A percentile compares a stretch with the other conserved stretches of the same genome.
Evolutionary conservation across 2,797 vertebrate genomes (phyloP).

Genomic region (Sebastolobus altivelis): DNA sequence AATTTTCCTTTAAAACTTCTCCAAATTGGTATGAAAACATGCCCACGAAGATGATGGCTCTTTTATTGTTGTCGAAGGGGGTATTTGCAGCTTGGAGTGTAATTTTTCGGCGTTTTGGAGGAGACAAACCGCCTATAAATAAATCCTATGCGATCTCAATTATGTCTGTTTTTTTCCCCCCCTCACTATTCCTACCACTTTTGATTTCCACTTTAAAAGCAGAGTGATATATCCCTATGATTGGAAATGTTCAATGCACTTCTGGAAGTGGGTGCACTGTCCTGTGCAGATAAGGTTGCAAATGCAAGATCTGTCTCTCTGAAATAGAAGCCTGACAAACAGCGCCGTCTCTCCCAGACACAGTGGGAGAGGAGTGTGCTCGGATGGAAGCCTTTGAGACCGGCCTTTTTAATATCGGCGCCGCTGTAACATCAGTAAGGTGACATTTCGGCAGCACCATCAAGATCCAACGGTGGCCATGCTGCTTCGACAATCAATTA

Average conservation of each 20-base stretch:
- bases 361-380: conserved; percentile 83
- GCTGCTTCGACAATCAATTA: conserved; percentile 88
- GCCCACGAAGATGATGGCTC: conserved; percentile 69
- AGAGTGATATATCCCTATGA: conserved; percentile 79
- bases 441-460: conserved; percentile 89
- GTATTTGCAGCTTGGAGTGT: conserved; percentile 73
- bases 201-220: conserved; percentile 86
- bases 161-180: conserved; percentile 53
- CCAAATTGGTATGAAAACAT: conserved; percentile 73
- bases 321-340: conserved; percentile 84
- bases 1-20: conserved; percentile 72
- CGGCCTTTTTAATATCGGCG: conserved; percentile 85
- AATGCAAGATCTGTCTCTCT: conserved; percentile 78
- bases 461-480: conserved; percentile 86
- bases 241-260: conserved; percentile 85
- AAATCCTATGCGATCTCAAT: conserved; percentile 82
- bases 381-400: conserved; percentile 85
- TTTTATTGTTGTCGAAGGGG: conserved; percentile 75
- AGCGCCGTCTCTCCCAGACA: conserved; percentile 77
- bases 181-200: conserved; percentile 74
- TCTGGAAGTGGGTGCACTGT: conserved; percentile 85
- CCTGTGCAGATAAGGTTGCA: conserved; percentile 85
- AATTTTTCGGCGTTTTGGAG: conserved; percentile 74
- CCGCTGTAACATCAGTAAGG: conserved; percentile 87
- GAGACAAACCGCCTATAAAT: conserved; percentile 78